Percentiles rank a stretch among this genome's conserved stretches.
Evolutionary conservation across 2,888 invertebrate genomes (phyloP).

Genomic region (Orchesellides sinensis): DNA sequence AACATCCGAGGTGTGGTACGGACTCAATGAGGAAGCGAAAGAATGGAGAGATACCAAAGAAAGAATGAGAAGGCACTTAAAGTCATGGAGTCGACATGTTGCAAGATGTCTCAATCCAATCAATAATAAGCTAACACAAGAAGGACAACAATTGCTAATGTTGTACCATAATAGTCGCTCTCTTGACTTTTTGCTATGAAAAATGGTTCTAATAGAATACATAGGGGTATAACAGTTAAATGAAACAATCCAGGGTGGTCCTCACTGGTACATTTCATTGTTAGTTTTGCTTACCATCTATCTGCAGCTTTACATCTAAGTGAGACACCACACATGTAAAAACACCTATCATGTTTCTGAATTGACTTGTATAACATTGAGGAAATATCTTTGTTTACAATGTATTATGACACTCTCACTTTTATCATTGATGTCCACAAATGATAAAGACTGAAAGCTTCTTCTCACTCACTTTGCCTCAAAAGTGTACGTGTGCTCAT

Average conservation of each 20-base stretch:
- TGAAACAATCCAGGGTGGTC: slow-evolving; percentile 69
- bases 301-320: slow-evolving; percentile 18
- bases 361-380: slow-evolving; percentile 51
- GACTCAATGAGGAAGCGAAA: too few species aligned
- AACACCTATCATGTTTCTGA: slow-evolving; percentile 42
- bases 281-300: background rate
- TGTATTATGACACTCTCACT: slow-evolving; percentile 21
- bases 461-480: slow-evolving; percentile 18
- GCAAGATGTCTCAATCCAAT: slow-evolving; percentile 53
- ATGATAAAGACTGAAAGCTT: background rate
- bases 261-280: slow-evolving; percentile 44
- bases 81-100: slow-evolving; percentile 23
- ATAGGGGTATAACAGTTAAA: slow-evolving; percentile 14
- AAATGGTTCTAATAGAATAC: slow-evolving; percentile 43
- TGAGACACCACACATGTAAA: slow-evolving; percentile 33
- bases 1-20: background rate
- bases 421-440: slow-evolving; percentile 7
- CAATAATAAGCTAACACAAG: slow-evolving; percentile 22
- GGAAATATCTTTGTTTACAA: slow-evolving; percentile 2
- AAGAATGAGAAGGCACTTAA: too few species aligned
- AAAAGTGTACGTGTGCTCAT: slow-evolving; percentile 14
- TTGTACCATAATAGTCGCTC: slow-evolving; percentile 24
- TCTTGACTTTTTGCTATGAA: slow-evolving; percentile 29
- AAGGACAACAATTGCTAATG: slow-evolving; percentile 16
- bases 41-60: background rate